phyloP scores from a whole-genome alignment of 1,140 invertebrate species.

The Pristionchus pacificus region DNA sequence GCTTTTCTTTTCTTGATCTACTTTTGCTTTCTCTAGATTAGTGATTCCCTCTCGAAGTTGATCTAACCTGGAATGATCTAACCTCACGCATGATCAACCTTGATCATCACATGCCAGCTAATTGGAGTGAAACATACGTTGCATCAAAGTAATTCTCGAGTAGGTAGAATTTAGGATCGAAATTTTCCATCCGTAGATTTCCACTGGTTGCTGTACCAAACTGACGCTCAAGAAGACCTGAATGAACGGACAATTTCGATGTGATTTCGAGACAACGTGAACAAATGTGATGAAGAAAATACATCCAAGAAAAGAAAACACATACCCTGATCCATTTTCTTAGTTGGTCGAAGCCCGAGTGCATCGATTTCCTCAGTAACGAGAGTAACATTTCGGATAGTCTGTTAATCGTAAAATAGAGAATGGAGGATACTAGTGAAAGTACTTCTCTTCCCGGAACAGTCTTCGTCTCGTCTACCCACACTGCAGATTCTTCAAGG shows the following conservation, averaged over 20 bases:
- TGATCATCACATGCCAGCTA: too few relatives aligned
- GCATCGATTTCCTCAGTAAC: slow-evolving; percentile 77
- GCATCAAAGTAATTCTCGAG: slow-evolving; percentile 81
- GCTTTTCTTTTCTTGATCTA: slow-evolving; percentile 43
- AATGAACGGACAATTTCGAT: slow-evolving; percentile 1
- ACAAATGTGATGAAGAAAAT: slow-evolving; percentile 10
- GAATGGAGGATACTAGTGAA: neutral
- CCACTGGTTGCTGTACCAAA: slow-evolving; percentile 74
- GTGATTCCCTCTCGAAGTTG: slow-evolving; percentile 45
- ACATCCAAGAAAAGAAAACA: neutral
- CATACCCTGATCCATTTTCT: slow-evolving; percentile 67
- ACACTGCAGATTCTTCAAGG: slow-evolving; percentile 94
- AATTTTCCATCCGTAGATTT: slow-evolving; percentile 84
- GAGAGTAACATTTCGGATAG: slow-evolving; percentile 8
- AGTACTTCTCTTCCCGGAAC: slow-evolving; percentile 70
- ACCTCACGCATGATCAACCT: too few relatives aligned
- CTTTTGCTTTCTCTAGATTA: slow-evolving; percentile 44
- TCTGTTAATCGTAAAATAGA: slow-evolving; percentile 1
- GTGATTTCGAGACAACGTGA: neutral
- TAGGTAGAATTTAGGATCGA: slow-evolving; percentile 89
- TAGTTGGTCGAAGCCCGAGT: slow-evolving; percentile 71
- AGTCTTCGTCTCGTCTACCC: slow-evolving; percentile 82
- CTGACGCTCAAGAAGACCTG: slow-evolving; percentile 69
- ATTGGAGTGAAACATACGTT: slow-evolving; percentile 34
- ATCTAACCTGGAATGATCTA: slow-evolving; percentile 38